phyloP scores from a whole-genome alignment of 2,888 invertebrate genomes.

The Ferdinandea cuprea region DNA sequence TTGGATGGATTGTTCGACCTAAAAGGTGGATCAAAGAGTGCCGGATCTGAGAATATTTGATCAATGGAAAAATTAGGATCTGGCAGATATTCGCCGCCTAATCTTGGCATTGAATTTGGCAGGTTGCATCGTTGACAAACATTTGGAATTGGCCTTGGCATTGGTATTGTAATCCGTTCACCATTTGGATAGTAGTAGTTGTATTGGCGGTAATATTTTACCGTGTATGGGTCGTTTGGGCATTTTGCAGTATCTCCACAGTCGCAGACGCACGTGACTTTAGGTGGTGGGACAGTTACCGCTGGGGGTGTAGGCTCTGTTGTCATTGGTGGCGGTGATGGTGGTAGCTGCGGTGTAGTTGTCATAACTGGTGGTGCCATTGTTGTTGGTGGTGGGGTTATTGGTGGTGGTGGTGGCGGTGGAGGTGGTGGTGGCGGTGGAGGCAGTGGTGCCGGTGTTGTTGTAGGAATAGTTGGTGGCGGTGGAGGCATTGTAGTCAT shows the following conservation, averaged over 20 bases:
- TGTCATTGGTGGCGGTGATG: slow-evolving; percentile 11
- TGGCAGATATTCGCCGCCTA: not conserved
- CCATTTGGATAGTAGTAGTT: slow-evolving; percentile 57
- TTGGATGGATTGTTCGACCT: not conserved
- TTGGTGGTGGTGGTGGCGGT: not conserved
- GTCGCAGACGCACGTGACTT: not conserved
- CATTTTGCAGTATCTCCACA: not conserved
- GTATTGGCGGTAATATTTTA: slow-evolving; percentile 49
- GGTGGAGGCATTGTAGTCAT: not conserved
- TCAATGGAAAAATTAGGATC: not conserved
- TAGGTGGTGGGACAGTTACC: not conserved
- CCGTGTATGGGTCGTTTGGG: not conserved
- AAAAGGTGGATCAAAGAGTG: not conserved
- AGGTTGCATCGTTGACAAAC: not conserved
- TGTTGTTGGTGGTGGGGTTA: not conserved
- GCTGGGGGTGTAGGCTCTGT: not conserved
- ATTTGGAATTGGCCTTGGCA: not conserved
- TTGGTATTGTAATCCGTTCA: not conserved
- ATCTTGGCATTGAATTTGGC: not conserved
- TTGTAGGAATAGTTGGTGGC: not conserved
- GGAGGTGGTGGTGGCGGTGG: too few relatives aligned
- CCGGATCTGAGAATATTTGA: not conserved
- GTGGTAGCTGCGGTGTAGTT: not conserved
- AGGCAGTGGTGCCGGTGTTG: too few relatives aligned
- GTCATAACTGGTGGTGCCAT: not conserved